A percentile compares a stretch with the other conserved stretches of the same genome.
These are phyloP conservation scores for Fregata magnificens DNA, from an alignment of 2,113 vertebrate genomes.

Conservation along the genomic window DNA sequence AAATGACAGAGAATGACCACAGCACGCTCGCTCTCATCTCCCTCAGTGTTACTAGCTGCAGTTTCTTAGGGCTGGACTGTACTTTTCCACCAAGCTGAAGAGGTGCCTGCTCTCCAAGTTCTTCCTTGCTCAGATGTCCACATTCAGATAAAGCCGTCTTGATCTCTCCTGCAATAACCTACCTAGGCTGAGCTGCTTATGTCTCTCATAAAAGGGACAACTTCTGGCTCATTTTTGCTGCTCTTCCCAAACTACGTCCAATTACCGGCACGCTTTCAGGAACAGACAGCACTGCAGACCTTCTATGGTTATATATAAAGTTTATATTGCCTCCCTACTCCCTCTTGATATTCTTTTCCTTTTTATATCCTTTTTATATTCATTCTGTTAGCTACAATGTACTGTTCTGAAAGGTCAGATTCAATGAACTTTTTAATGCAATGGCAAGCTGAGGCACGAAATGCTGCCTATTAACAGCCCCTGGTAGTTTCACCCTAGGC, in stretches of 20 bases:
- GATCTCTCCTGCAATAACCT: background rate
- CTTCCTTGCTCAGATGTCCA: background rate
- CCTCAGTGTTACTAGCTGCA: background rate
- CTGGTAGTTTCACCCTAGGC: background rate
- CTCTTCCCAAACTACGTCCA: background rate
- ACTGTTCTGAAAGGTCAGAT: slow-evolving; percentile 32
- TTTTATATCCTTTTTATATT: slow-evolving; percentile 12
- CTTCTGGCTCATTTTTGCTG: background rate
- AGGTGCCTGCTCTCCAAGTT: background rate
- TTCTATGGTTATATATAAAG: background rate
- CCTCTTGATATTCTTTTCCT: background rate
- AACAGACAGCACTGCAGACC: background rate
- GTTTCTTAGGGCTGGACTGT: background rate
- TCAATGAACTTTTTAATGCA: slow-evolving; percentile 38
- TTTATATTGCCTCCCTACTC: background rate
- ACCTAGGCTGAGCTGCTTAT: background rate
- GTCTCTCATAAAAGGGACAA: background rate
- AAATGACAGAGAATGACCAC: background rate
- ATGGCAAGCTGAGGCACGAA: background rate
- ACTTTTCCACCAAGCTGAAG: background rate
- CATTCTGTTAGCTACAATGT: background rate
- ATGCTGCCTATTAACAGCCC: background rate
- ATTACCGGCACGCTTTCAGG: background rate
- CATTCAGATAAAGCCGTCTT: background rate
- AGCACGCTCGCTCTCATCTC: background rate